phyloP scores from a whole-genome alignment of 2,113 vertebrate genomes.

The Myodes glareolus region DNA sequence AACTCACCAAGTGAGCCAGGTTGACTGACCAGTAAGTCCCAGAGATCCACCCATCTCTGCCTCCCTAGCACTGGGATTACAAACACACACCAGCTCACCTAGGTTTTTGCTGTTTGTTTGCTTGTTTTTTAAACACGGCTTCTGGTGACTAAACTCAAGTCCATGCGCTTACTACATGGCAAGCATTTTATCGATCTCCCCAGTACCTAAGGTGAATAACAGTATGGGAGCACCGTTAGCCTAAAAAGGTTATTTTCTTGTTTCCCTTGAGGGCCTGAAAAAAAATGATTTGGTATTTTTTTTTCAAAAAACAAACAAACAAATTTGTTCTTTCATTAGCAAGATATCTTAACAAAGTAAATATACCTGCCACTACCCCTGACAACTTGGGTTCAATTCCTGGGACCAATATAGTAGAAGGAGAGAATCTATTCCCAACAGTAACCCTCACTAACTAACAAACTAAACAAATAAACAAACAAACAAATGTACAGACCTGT shows the following conservation, averaged over 20 bases:
- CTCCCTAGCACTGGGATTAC: background rate
- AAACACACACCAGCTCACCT: background rate
- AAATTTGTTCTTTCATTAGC: background rate
- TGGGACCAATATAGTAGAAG: background rate
- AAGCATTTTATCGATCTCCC: background rate
- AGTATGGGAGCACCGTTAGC: background rate
- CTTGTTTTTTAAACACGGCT: background rate
- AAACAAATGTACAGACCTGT: background rate
- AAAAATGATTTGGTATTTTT: background rate
- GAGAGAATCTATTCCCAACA: background rate
- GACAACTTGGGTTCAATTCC: background rate
- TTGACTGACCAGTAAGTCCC: background rate
- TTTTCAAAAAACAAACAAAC: conserved; percentile 39
- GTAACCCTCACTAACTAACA: background rate
- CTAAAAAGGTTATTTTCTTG: conserved; percentile 12
- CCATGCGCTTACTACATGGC: background rate
- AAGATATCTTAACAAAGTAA: background rate
- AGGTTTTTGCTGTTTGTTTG: background rate
- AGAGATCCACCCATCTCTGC: background rate
- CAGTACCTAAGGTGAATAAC: background rate
- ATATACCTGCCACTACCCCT: background rate
- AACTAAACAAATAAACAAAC: background rate
- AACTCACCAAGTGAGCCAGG: background rate
- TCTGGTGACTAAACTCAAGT: background rate
- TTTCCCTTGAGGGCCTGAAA: background rate